Evolutionary conservation across 1,140 invertebrate genomes (phyloP), one percentile per base, ranked within the genome.

Genomic region (Panagrolaimus sp.): DNA sequence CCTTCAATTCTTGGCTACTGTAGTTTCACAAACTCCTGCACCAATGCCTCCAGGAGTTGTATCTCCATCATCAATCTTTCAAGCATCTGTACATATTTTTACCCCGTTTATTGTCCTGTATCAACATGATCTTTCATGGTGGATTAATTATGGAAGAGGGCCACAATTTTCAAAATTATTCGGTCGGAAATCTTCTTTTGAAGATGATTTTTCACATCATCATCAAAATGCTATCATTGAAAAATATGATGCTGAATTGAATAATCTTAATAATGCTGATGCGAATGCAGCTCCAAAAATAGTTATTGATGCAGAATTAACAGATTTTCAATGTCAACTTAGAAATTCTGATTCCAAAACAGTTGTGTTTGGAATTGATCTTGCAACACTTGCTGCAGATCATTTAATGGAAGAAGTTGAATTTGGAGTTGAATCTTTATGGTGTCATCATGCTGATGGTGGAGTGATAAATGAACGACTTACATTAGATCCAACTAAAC

Each of bases 351-450:
- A 67, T 17, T 67, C 10, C 17, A 43, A 26, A 1, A 68, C 45
- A 24, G 17, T 74, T 38, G 69, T 48, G 10, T 75, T 75, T 45
- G 73, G 69, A 43, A 75, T 75, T 28, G 73, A 71, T 28, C 43
- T 74, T 1, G 73, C 65, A 0, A 74, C 73, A 3, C 43, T 74
- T 6, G 58, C 43, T 0, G 67, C 48, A 1, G 47, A 64, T 62
- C 68, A 71, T 32, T 15, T 24, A 10, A 44, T 74, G 7, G 15
- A 63, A 24, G 26, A 55, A n/a, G 28, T 74, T 26, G 75, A 76
- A 70, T 58, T 78, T 24, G 75, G 76, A 28, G 70, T 78, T 21
- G 75, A 78, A 38, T 58, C 72, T 3, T 66, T 77, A 17, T 76
- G 75, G 68, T 78, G 76, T 28, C 75, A 78, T 58, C 73, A 73